A percentile compares a stretch with the other conserved stretches of the same genome.
phyloP scores from a whole-genome alignment of 1,140 invertebrate species.

The Bombus difficillimus region DNA sequence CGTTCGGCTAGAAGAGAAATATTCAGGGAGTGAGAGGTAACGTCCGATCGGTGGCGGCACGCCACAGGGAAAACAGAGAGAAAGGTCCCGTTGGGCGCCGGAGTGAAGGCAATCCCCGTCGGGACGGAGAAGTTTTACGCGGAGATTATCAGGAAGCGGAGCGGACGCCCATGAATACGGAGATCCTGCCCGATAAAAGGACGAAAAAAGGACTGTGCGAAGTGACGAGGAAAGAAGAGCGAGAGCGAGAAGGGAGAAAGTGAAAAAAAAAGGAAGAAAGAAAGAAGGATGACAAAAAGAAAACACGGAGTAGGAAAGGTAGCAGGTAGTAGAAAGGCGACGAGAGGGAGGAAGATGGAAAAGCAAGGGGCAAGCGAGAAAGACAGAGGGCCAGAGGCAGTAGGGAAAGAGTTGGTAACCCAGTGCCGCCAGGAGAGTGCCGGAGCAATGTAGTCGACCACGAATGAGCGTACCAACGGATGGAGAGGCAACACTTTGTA shows the following conservation, averaged over 20 bases:
- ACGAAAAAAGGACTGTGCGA: constrained; percentile 42
- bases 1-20: constrained; percentile 5
- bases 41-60: constrained; percentile 46
- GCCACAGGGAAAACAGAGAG: constrained; percentile 49
- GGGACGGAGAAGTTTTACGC: constrained; percentile 70
- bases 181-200: constrained; percentile 71
- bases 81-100: constrained; percentile 57
- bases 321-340: constrained; percentile 16
- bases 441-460: constrained; percentile 77
- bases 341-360: constrained; percentile 5
- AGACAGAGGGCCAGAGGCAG: constrained; percentile 32
- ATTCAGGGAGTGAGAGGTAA: constrained; percentile 37
- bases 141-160: constrained; percentile 75
- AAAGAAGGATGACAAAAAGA: constrained; percentile 24
- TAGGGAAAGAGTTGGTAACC: constrained; percentile 74
- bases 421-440: constrained; percentile 73
- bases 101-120: constrained; percentile 68
- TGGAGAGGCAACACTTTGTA: constrained; percentile 79
- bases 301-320: constrained; percentile 17
- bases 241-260: neutral
- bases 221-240: constrained; percentile 35
- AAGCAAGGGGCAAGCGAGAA: constrained; percentile 37
- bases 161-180: constrained; percentile 74
- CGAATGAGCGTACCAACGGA: constrained; percentile 77
- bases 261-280: neutral